A percentile compares a stretch with the other conserved stretches of the same genome.
phyloP scores from a whole-genome alignment of 2,888 invertebrate species.

The Andricus curvator region DNA sequence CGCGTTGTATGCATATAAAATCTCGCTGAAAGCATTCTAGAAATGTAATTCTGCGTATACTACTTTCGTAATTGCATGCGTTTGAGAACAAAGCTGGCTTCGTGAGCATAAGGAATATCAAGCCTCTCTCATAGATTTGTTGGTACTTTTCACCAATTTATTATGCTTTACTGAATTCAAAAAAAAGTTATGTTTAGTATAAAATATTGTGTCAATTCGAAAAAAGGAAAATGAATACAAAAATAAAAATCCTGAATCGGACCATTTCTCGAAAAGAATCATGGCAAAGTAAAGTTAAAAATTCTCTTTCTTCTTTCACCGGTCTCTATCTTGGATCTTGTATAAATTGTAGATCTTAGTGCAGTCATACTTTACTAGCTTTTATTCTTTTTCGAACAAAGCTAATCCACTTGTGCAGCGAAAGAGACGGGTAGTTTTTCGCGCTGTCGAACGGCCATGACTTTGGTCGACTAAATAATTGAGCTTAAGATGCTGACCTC shows the following conservation, averaged over 20 bases:
- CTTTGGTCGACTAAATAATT: conserved; percentile 46
- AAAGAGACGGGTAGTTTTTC: conserved; percentile 14
- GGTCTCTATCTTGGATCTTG: background rate
- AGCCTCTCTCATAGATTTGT: too few species aligned
- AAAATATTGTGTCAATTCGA: background rate
- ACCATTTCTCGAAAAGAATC: background rate
- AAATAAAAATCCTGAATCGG: background rate
- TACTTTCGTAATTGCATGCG: too few species aligned
- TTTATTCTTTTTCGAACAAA: background rate
- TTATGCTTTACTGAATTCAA: too few species aligned
- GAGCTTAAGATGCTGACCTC: background rate
- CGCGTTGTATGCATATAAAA: too few species aligned
- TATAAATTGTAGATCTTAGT: background rate
- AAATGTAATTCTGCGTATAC: too few species aligned
- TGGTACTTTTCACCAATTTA: too few species aligned
- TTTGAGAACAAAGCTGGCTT: too few species aligned
- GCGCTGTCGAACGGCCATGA: conserved; percentile 50
- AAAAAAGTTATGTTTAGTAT: background rate
- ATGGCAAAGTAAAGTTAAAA: background rate
- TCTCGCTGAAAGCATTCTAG: too few species aligned
- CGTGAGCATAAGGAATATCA: too few species aligned
- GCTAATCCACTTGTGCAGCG: background rate
- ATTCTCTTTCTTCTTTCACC: background rate
- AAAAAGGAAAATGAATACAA: background rate
- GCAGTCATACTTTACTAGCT: background rate